These are phyloP conservation scores for Entomobrya multifasciata DNA, from an alignment of 2,888 invertebrate genomes.

Conservation along the genomic window DNA sequence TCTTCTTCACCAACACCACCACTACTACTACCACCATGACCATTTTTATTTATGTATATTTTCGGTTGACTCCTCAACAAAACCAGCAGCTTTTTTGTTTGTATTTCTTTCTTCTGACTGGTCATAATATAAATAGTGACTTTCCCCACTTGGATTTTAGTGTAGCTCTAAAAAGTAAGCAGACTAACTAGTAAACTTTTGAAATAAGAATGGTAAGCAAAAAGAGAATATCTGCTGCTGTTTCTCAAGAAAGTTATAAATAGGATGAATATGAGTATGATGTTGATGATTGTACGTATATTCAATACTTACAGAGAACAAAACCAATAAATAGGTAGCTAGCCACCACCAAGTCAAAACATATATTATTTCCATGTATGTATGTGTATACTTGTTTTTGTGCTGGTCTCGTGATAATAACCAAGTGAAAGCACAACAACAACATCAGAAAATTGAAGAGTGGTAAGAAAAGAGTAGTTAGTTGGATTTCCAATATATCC, in stretches of 20 bases:
- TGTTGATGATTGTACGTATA: too few relatives aligned
- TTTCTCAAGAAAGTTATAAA: too few relatives aligned
- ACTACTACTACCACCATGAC: background rate
- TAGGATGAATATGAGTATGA: too few relatives aligned
- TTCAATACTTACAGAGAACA: constrained; percentile 38
- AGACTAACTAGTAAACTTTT: constrained; percentile 44
- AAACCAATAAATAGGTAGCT: constrained; percentile 10
- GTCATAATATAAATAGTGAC: background rate
- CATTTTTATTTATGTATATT: background rate
- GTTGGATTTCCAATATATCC: constrained; percentile 20
- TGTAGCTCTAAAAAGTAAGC: background rate
- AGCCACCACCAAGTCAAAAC: background rate
- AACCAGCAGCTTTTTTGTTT: too few relatives aligned
- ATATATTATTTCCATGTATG: background rate
- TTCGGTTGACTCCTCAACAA: background rate
- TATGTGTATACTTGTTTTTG: background rate
- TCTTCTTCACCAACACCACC: background rate
- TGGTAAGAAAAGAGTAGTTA: background rate
- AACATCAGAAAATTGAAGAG: constrained; percentile 4
- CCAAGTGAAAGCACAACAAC: background rate
- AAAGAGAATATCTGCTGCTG: too few relatives aligned
- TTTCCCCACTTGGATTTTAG: constrained; percentile 14
- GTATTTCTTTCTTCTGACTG: background rate
- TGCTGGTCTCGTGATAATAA: constrained; percentile 55
- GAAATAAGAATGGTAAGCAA: constrained; percentile 71